phyloP scores from a whole-genome alignment of 2,797 vertebrate species.

The Chrosomus eos region DNA sequence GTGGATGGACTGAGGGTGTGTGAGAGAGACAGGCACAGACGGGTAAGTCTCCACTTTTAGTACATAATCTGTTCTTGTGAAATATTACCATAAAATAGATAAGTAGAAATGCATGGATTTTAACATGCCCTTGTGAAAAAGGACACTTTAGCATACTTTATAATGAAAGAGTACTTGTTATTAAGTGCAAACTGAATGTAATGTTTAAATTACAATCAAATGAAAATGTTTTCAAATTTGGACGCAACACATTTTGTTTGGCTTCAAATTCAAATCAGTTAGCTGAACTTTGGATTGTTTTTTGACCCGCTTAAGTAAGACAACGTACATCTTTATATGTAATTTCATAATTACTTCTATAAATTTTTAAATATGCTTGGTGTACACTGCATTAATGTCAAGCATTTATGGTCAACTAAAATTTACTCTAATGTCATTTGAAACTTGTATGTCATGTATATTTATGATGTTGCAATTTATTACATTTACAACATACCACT shows the following conservation, averaged over 20 bases:
- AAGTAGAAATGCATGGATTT: neutral
- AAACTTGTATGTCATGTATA: neutral
- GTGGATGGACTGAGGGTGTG: constrained; percentile 58
- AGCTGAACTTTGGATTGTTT: neutral
- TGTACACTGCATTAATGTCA: neutral
- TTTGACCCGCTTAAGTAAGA: neutral
- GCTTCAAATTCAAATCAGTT: too few relatives aligned
- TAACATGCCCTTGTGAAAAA: neutral
- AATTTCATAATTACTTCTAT: neutral
- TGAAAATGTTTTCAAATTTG: neutral
- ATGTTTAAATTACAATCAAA: neutral
- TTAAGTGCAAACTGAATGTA: neutral
- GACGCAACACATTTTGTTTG: too few relatives aligned
- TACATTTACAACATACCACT: neutral
- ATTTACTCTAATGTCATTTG: neutral
- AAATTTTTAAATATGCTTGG: neutral
- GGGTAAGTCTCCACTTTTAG: neutral
- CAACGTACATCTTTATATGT: neutral
- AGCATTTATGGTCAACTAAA: neutral
- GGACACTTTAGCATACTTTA: neutral
- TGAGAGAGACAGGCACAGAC: constrained; percentile 11
- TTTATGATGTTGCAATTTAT: neutral
- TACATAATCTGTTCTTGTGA: neutral
- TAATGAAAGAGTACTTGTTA: neutral
- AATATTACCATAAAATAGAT: neutral